Base-by-base conservation (phyloP, 2,888 invertebrate species). In the Brenthis daphne region DNA sequence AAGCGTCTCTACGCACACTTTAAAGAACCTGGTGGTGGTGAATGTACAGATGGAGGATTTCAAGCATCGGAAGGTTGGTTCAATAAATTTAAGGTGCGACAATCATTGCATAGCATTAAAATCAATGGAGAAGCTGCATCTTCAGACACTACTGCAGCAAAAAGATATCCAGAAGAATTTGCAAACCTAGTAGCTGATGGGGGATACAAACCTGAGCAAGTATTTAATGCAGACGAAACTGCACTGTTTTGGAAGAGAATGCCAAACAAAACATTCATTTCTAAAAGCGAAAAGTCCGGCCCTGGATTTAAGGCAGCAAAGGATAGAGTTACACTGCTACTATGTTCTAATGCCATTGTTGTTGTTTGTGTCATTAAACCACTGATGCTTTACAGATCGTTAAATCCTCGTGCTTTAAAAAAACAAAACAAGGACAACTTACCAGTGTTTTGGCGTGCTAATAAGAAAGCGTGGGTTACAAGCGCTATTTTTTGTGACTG, bases 401-500 rank as follows among this genome's bases (percentile, higher is more conserved):
- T 73, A 50, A 75, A 72, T 73, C 71, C 76, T 72, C 74, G 68
- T n/a, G 69, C 71, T 53, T 74, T 74, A 67, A 74, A 73, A 75
- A 72, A 74, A 61, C 66, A 73, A 71, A 72, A 74, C 69, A 74
- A 74, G 53, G 69, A 69, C 70, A 51, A 68, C 66, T 65, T 74
- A 64, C 73, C 74, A 73, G 75, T 77, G 68, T 73, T 76, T 74
- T 78, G 78, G 77, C 73, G 72, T 73, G 68, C 75, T 72, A 77
- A 77, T 74, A 72, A 74, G 69, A 77, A 77, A 76, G 73, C 77
- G 63, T 77, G 73, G 76, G 76, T 78, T 67, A 76, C 74, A 74
- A 71, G 73, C 68, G 69, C 72, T 64, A 70, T 76, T 72, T 78
- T 79, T 75, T 72, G 70, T 70, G 76, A 76, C 68, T 74, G 75